Evolutionary conservation across 1,140 invertebrate genomes (phyloP), one percentile per base, ranked within the genome.

Genomic region (Teleogryllus occipitalis): DNA sequence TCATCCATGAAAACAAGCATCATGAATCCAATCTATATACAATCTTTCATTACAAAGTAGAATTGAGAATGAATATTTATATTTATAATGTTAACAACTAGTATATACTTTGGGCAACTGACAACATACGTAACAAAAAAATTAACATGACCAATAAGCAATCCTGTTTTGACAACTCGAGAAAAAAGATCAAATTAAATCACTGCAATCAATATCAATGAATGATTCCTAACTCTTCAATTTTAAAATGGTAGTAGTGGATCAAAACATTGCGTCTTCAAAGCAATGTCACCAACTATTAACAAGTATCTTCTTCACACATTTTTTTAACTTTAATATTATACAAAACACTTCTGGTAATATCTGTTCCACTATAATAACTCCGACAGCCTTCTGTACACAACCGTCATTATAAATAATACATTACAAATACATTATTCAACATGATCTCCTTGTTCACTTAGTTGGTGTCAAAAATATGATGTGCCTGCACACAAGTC

Each of bases 361-460:
- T 65, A 65, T 65, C 54, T 14, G 18, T 18, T 14, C 18, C 54
- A 65, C 54, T 65, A 65, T 65, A 18, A 65, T 65, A 65, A 65
- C 54, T 65, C 10, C 54, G 54, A 65, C 10, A 65, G 54, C 54
- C 54, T 65, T 65, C 54, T 65, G 54, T 65, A 65, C 54, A 65
- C 54, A 65, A 65, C 54, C 18, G 10, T 65, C 54, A 65, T 14
- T 65, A 65, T 65, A 65, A 65, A 65, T 65, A 65, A 65, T 65
- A 65, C 54, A 65, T 65, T 65, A 65, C 54, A 65, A 65, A 65
- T 65, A 65, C 54, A 65, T 65, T 65, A 65, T 65, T 65, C 54
- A 65, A 65, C 18, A 18, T 65, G 54, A 14, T 18, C 54, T 65
- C 54, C 18, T 65, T 65, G 10, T 18, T 14, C 18, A 7, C 54